A percentile compares a stretch with the other conserved stretches of the same genome.
These are phyloP conservation scores for Choreutis nemorana DNA, from an alignment of 2,888 invertebrate species.

Conservation along the genomic window DNA sequence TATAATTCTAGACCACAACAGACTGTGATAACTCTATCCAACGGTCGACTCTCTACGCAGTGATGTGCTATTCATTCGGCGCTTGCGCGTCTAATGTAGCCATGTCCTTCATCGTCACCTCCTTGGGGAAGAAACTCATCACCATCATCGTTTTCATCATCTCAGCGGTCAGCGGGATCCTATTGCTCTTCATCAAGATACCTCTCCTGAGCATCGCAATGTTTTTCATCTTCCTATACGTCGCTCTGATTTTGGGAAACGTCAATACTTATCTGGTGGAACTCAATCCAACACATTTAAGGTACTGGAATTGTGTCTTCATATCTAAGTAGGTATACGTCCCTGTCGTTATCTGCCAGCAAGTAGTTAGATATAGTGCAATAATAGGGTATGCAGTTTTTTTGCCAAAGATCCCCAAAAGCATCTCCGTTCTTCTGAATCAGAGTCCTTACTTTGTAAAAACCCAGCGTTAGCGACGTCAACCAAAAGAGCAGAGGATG, in stretches of 20 bases:
- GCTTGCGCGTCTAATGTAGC: constrained; percentile 24
- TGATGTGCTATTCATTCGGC: constrained; percentile 36
- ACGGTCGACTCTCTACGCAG: constrained; percentile 35
- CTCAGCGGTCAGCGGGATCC: constrained; percentile 23
- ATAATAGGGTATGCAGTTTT: no score
- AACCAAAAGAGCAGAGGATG: no score
- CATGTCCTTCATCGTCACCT: constrained; percentile 33
- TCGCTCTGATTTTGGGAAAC: constrained; percentile 38
- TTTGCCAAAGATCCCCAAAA: no score
- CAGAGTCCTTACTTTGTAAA: no score
- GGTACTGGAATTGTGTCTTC: constrained; percentile 18
- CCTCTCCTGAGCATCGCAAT: constrained; percentile 35
- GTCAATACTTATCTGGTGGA: constrained; percentile 46
- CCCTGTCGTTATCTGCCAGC: no score
- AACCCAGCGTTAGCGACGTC: no score
- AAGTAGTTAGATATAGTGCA: no score
- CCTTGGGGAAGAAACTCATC: constrained; percentile 32
- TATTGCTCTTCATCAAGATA: constrained; percentile 28
- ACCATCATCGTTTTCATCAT: constrained; percentile 28
- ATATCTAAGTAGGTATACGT: no score
- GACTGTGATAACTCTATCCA: constrained; percentile 35
- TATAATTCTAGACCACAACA: constrained; percentile 22
- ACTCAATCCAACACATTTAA: constrained; percentile 44
- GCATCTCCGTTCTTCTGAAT: no score
- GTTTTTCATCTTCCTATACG: constrained; percentile 39